A percentile compares a stretch with the other conserved stretches of the same genome.
phyloP scores from a whole-genome alignment of 2,888 invertebrate species.

The Ochlodes sylvanus region DNA sequence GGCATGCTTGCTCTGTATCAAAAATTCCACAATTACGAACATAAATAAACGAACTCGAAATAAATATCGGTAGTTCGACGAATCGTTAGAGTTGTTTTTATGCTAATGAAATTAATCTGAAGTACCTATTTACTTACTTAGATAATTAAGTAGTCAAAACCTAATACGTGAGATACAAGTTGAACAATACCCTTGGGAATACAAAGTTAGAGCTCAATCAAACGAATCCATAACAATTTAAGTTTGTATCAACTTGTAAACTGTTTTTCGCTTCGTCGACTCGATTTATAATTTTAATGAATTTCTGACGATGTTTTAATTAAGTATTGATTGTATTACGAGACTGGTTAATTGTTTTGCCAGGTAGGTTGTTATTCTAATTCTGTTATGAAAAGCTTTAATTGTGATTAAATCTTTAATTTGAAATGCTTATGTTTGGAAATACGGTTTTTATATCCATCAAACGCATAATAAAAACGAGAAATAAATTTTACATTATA shows the following conservation, averaged over 20 bases:
- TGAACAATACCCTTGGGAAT: conserved; percentile 9
- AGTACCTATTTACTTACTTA: too few relatives aligned
- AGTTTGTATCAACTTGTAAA: conserved; percentile 35
- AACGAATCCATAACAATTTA: conserved; percentile 40
- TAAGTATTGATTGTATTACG: conserved; percentile 22
- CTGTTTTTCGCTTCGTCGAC: conserved; percentile 28
- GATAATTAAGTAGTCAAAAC: too few relatives aligned
- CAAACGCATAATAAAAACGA: too few relatives aligned
- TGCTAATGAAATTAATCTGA: too few relatives aligned
- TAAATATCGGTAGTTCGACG: too few relatives aligned
- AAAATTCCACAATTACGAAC: too few relatives aligned
- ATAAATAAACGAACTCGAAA: too few relatives aligned
- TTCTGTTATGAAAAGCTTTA: background rate
- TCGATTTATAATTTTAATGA: conserved; percentile 37
- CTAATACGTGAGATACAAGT: background rate
- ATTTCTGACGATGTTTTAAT: conserved; percentile 38
- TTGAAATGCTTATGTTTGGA: too few relatives aligned
- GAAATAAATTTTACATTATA: background rate
- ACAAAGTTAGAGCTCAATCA: conserved; percentile 36
- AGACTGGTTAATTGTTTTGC: conserved; percentile 1
- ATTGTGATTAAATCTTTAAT: background rate
- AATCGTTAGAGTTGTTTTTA: too few relatives aligned
- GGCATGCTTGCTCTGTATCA: too few relatives aligned
- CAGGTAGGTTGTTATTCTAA: conserved; percentile 7
- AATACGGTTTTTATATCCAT: too few relatives aligned